Evolutionary conservation across 2,113 vertebrate species (phyloP).

Genomic region (Leptobrachium leishanense): DNA sequence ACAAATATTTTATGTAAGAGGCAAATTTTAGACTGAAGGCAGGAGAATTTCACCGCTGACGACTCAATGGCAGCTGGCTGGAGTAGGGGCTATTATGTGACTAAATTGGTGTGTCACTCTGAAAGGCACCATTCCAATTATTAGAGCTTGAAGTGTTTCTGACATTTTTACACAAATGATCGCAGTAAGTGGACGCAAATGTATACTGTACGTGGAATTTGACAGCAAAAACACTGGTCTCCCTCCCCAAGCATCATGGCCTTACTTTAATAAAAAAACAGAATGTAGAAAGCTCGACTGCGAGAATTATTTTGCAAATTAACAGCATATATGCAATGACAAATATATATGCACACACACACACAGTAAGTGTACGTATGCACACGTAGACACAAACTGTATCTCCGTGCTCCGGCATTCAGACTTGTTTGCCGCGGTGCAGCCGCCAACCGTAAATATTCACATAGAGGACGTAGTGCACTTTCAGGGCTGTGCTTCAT

Average conservation of each 20-base stretch:
- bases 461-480: no score
- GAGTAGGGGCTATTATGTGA: slow-evolving; percentile 13
- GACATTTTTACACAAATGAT: slow-evolving; percentile 12
- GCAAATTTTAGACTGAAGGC: not conserved
- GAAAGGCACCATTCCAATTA: slow-evolving; percentile 17
- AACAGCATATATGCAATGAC: no score
- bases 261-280: no score
- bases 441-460: no score
- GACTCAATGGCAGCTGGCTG: not conserved
- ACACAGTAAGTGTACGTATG: no score
- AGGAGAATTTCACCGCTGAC: slow-evolving; percentile 13
- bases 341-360: no score
- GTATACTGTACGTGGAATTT: not conserved
- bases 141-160: not conserved
- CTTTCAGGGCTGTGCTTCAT: no score
- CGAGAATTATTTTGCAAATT: no score
- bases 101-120: slow-evolving; percentile 27
- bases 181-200: slow-evolving; percentile 2
- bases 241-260: not conserved
- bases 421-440: no score
- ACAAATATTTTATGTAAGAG: not conserved
- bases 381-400: no score
- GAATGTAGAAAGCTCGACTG: no score
- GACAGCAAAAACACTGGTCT: not conserved
- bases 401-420: no score